Base-by-base conservation (phyloP, 2,113 vertebrate species). In the Prochilodus magdalenae region DNA sequence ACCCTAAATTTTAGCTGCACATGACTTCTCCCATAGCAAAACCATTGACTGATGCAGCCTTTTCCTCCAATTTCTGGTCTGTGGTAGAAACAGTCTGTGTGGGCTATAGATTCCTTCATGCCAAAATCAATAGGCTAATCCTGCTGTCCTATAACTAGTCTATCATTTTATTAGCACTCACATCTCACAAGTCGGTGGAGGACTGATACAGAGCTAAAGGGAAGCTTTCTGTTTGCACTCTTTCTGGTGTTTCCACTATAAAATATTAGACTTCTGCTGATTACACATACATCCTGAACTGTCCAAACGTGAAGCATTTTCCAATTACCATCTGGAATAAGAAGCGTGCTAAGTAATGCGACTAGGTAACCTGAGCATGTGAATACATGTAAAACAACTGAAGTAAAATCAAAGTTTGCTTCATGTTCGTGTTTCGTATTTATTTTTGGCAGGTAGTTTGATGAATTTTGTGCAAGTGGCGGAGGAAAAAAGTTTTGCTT, bases 61-160 rank as follows among this genome's bases (percentile, higher is more conserved):
- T 67, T 67, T 12, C 30, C 40, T 22, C 18, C 65, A 22, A 36
- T 7, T 67, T 44, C 22, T 44, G 22, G 22, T 70, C 20, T 70
- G 66, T 36, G 24, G 66, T 70, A 70, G n/a, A 69, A 70, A 60
- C n/a, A 60, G 57, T 60, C 33, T 24, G 33, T 40, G 22, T 44
- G 10, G 8, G 13, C 24, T 70, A 44, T 70, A 24, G 33, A 44
- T 70, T 44, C 4, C 33, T 24, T 70, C 36, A 36, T 24, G 29
- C 18, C 62, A 65, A 65, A 65, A 65, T 33, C 65, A 67, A 60
- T 60, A 60, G 57, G 57, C 57, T 60, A 60, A 60, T 60, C 57
- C 26, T 5, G 24, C 57, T 60, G 57, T 60, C 57, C n/a, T 60
- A 60, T 60, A 24, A 60, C 57, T 60, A 60, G 24, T 60, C 57